These are phyloP conservation scores for Dunckerocampus dactyliophorus DNA, from an alignment of 2,113 vertebrate genomes.

Conservation along the genomic window DNA sequence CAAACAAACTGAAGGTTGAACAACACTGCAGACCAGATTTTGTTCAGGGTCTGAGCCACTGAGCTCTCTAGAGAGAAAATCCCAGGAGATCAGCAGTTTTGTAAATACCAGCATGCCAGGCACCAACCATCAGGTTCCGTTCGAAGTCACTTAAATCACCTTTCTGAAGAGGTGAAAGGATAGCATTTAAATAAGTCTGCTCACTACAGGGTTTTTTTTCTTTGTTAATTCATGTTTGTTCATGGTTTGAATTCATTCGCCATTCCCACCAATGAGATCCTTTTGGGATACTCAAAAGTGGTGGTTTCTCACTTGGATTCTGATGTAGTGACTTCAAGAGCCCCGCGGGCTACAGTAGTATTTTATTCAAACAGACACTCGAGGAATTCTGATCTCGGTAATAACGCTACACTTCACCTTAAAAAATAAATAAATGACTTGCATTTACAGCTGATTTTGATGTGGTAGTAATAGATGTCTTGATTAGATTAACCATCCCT, in stretches of 20 bases:
- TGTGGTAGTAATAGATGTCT: not conserved
- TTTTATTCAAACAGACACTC: not conserved
- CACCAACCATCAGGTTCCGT: not conserved
- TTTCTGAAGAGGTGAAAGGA: not conserved
- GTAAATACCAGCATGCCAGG: not conserved
- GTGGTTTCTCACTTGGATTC: not conserved
- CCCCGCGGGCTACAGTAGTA: too few species aligned
- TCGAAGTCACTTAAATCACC: slow-evolving; percentile 4
- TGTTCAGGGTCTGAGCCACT: not conserved
- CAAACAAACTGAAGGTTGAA: too few species aligned
- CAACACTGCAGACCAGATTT: not conserved
- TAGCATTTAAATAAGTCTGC: slow-evolving; percentile 5
- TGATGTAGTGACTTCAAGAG: not conserved
- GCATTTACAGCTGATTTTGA: not conserved
- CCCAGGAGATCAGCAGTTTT: not conserved
- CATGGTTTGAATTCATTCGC: not conserved
- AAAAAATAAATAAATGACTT: not conserved
- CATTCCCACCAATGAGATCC: not conserved
- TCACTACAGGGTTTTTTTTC: not conserved
- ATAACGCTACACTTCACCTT: not conserved
- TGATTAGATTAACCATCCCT: not conserved
- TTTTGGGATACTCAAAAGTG: not conserved
- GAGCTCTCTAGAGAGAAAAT: not conserved
- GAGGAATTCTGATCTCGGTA: not conserved
- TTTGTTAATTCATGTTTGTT: not conserved